A percentile compares a stretch with the other conserved stretches of the same genome.
These are phyloP conservation scores for Agonopterix subpropinquella DNA, from an alignment of 2,888 invertebrate genomes.

Conservation along the genomic window DNA sequence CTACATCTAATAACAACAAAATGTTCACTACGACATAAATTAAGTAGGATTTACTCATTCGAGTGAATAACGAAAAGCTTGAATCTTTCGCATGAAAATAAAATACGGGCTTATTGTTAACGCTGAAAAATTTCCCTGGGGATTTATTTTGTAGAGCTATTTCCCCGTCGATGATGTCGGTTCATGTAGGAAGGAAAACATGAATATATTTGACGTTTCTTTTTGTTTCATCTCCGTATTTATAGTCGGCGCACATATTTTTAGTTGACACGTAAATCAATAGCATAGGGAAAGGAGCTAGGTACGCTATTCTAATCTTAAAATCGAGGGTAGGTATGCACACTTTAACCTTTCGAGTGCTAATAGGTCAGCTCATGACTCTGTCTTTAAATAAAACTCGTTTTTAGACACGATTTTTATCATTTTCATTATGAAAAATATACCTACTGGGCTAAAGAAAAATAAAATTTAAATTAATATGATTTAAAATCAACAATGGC, in stretches of 20 bases:
- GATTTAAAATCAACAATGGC: no score
- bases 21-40: slow-evolving; percentile 4
- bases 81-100: slow-evolving; percentile 31
- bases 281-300: no score
- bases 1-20: not conserved
- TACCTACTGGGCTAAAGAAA: no score
- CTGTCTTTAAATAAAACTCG: no score
- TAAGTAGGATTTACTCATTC: slow-evolving; percentile 17
- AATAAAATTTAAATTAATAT: no score
- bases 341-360: no score
- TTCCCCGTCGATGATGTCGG: slow-evolving; percentile 29
- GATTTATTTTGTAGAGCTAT: slow-evolving; percentile 32
- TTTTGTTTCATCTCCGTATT: slow-evolving; percentile 6
- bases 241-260: not conserved
- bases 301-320: no score
- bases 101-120: slow-evolving; percentile 37
- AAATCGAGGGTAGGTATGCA: no score
- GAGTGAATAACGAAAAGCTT: slow-evolving; percentile 20
- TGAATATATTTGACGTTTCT: slow-evolving; percentile 14
- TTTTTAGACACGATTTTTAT: no score
- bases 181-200: slow-evolving; percentile 13
- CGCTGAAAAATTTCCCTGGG: slow-evolving; percentile 35
- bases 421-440: no score
- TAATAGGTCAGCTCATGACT: no score
- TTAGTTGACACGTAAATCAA: no score